Evolutionary conservation across 2,113 vertebrate species (phyloP).

Genomic region (Turdus rufiventris): DNA sequence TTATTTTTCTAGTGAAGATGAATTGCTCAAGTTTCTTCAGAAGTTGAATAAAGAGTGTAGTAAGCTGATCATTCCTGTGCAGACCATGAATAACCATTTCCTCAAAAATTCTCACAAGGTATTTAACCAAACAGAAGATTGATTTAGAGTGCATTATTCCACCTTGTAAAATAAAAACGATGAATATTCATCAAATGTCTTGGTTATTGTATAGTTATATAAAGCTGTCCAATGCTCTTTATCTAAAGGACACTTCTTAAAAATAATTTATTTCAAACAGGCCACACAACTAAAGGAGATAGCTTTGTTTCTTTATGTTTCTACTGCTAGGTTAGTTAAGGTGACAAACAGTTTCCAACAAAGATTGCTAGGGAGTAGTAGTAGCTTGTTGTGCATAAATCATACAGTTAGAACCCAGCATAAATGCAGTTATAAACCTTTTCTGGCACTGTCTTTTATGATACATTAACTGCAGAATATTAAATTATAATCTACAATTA

Average conservation of each 20-base stretch:
- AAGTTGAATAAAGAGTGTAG: constrained; percentile 84
- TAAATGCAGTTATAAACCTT: neutral
- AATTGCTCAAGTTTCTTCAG: constrained; percentile 84
- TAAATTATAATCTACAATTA: neutral
- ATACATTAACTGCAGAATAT: neutral
- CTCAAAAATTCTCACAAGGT: constrained; percentile 85
- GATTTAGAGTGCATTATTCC: neutral
- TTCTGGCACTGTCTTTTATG: neutral
- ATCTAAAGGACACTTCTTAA: neutral
- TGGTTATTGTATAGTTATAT: neutral
- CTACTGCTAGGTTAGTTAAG: neutral
- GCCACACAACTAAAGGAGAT: neutral
- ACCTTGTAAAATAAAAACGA: neutral
- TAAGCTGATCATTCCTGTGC: constrained; percentile 80
- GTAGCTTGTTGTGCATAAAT: neutral
- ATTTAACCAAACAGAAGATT: constrained; percentile 18
- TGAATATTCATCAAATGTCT: fast-evolving
- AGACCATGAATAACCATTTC: constrained; percentile 79
- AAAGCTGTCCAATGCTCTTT: neutral
- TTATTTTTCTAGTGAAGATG: constrained; percentile 80
- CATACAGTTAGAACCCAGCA: neutral
- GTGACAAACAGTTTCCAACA: neutral
- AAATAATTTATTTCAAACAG: neutral
- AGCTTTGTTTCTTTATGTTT: neutral
- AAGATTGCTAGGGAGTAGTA: neutral